Percentiles rank a stretch among this genome's conserved stretches.
These are phyloP conservation scores for Dasyurus viverrinus DNA, from an alignment of 2,113 vertebrate species.

Conservation along the genomic window DNA sequence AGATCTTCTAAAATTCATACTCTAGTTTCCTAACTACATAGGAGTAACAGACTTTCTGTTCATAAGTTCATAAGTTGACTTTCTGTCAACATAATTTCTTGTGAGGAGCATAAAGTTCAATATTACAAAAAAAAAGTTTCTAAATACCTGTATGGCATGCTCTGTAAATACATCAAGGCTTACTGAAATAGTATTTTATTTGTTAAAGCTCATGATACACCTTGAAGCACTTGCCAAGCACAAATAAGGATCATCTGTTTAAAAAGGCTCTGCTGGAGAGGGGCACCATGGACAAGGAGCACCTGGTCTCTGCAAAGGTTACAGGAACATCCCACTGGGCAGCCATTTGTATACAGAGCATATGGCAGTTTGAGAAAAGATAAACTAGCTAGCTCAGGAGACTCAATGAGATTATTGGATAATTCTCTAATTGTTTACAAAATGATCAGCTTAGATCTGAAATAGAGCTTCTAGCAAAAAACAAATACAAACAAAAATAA, in stretches of 20 bases:
- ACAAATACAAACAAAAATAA: not conserved
- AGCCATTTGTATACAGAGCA: not conserved
- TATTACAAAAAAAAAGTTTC: conserved; percentile 21
- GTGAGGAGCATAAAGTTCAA: not conserved
- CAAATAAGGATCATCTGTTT: not conserved
- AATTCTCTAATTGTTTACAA: not conserved
- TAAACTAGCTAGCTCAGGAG: not conserved
- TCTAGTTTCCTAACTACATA: not conserved
- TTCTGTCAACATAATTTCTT: not conserved
- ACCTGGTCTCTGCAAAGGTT: not conserved
- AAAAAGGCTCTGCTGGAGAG: not conserved
- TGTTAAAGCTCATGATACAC: not conserved
- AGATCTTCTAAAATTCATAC: not conserved
- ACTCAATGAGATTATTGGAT: not conserved
- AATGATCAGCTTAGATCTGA: not conserved
- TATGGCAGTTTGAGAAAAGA: not conserved
- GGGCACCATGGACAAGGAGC: not conserved
- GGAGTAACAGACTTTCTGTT: conserved; percentile 29
- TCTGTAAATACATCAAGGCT: conserved; percentile 37
- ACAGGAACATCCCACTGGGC: not conserved
- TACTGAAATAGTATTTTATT: not conserved
- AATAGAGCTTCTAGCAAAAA: not conserved
- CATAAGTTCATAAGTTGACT: no score
- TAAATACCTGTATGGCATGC: conserved; percentile 27
- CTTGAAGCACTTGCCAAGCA: not conserved